These are phyloP conservation scores for Tachuris rubrigastra DNA, from an alignment of 2,113 vertebrate genomes.

Conservation along the genomic window DNA sequence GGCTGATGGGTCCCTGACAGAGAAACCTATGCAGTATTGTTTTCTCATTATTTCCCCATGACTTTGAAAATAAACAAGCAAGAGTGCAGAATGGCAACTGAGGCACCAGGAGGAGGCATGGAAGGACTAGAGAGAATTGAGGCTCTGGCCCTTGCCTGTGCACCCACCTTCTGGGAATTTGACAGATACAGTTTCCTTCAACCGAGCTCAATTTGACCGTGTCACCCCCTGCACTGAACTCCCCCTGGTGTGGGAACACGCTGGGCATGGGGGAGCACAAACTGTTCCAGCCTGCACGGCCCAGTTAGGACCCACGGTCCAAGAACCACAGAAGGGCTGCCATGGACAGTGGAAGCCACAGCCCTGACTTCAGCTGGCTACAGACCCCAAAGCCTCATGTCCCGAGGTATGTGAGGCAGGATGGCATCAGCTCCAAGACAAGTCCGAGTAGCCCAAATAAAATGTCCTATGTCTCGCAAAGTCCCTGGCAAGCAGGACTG, in stretches of 20 bases:
- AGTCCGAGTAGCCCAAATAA: not conserved
- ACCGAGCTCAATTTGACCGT: not conserved
- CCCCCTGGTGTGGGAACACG: not conserved
- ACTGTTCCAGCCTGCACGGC: fast-evolving
- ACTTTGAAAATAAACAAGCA: not conserved
- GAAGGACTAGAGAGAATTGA: not conserved
- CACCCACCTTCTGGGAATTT: not conserved
- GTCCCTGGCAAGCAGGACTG: not conserved
- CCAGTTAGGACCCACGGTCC: not conserved
- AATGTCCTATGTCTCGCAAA: not conserved
- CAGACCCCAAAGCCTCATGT: not conserved
- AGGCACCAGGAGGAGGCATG: not conserved
- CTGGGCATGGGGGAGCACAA: not conserved
- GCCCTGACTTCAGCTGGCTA: not conserved
- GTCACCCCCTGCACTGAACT: not conserved
- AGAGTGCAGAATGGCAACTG: not conserved
- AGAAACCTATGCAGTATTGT: not conserved
- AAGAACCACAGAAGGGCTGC: not conserved
- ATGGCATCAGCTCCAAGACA: not conserved
- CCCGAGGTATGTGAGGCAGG: not conserved
- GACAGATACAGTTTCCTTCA: not conserved
- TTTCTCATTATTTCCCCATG: not conserved
- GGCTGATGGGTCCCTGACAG: not conserved
- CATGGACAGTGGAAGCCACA: not conserved
- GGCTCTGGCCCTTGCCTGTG: fast-evolving